phyloP scores from a whole-genome alignment of 2,888 invertebrate species.

The Andrena hattorfiana region DNA sequence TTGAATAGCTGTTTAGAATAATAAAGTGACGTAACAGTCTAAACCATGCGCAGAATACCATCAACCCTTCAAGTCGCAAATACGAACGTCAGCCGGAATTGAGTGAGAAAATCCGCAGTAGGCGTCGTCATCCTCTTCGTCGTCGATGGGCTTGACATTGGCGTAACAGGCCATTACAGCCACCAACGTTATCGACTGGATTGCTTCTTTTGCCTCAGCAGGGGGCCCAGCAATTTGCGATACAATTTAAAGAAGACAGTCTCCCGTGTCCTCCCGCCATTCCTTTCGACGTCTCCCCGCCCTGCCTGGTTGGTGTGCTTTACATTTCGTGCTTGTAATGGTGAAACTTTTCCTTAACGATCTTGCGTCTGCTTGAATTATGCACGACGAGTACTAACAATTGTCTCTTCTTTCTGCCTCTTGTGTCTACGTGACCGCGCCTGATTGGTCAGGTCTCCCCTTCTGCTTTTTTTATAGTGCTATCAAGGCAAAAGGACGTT shows the following conservation, averaged over 20 bases:
- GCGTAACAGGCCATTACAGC: slow-evolving; percentile 74
- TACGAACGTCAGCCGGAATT: slow-evolving; percentile 59
- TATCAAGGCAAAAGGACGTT: slow-evolving; percentile 29
- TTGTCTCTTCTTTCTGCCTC: slow-evolving; percentile 37
- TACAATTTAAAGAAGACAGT: slow-evolving; percentile 81
- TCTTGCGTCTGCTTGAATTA: slow-evolving; percentile 77
- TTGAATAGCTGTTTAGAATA: neutral
- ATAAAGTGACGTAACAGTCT: neutral
- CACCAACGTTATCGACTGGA: slow-evolving; percentile 45
- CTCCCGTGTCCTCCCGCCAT: slow-evolving; percentile 58
- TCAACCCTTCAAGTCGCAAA: slow-evolving; percentile 34
- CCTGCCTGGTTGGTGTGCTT: slow-evolving; percentile 44
- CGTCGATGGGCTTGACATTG: slow-evolving; percentile 63
- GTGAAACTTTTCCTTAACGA: slow-evolving; percentile 82
- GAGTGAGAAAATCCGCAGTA: slow-evolving; percentile 58
- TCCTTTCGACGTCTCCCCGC: slow-evolving; percentile 58
- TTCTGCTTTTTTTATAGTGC: slow-evolving; percentile 30
- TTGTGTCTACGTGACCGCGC: slow-evolving; percentile 58
- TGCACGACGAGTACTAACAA: slow-evolving; percentile 73
- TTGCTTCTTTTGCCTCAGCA: slow-evolving; percentile 52
- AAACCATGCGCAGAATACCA: neutral
- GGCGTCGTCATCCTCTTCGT: slow-evolving; percentile 45
- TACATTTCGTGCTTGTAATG: slow-evolving; percentile 79
- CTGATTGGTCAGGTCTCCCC: slow-evolving; percentile 42
- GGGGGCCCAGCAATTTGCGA: slow-evolving; percentile 78